These are phyloP conservation scores for Wiebesia pumilae DNA, from an alignment of 1,140 invertebrate species.

Conservation along the genomic window DNA sequence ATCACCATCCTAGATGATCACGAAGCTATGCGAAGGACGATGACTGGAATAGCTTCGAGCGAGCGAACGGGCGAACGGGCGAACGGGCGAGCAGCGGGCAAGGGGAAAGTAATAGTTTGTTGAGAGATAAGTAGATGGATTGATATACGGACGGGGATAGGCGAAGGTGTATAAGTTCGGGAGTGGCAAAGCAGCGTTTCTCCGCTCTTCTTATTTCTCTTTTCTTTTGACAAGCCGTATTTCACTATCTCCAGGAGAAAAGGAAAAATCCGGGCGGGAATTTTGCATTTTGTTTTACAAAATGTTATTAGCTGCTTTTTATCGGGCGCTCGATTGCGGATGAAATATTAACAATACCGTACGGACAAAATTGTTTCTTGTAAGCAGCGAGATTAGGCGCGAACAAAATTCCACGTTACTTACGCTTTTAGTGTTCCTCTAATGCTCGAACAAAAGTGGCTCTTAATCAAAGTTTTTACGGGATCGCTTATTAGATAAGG, in stretches of 20 bases:
- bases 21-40: constrained; percentile 66
- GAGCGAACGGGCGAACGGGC: too few relatives aligned
- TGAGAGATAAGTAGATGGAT: constrained; percentile 9
- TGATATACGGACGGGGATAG: constrained; percentile 11
- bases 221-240: constrained; percentile 28
- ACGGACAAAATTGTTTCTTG: neutral
- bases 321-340: neutral
- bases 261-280: neutral
- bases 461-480: neutral
- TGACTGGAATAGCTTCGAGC: constrained; percentile 56
- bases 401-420: neutral
- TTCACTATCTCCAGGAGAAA: constrained; percentile 26
- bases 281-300: neutral
- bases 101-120: constrained; percentile 32
- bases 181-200: constrained; percentile 27
- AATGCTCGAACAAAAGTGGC: neutral
- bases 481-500: neutral
- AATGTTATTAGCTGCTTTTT: neutral
- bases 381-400: neutral
- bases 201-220: neutral
- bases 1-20: constrained; percentile 64
- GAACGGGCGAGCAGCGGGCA: neutral
- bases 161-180: constrained; percentile 7
- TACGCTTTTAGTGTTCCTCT: neutral
- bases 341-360: neutral